Base-by-base conservation (phyloP, 2,888 invertebrate species). In the Blastobasis adustella region DNA sequence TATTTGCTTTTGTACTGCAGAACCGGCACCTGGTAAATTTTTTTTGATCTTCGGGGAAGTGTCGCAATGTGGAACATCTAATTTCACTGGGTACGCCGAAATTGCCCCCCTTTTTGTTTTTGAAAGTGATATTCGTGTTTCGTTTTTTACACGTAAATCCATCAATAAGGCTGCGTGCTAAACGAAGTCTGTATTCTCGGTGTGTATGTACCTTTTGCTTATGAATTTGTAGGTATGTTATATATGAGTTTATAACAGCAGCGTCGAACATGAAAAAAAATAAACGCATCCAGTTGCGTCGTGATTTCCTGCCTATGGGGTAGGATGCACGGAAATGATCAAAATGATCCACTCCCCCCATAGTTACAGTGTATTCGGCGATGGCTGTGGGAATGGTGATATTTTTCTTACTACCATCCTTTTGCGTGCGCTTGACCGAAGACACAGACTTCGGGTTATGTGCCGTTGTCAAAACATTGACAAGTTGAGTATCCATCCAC, bases 181-280 rank as follows among this genome's bases (percentile, higher is more conserved):
- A 42, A 37, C 49, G 46, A 38, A 54, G 46, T 37, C 49, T 44
- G 41, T 50, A 54, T 7, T 50, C 54, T 10, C 50, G 9, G 42
- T 54, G 50, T 5, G 45, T 38, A 42, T 40, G 40, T 40, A 40
- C 40, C 40, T 40, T 40, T 40, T 40, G 40, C 8, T 40, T 40
- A 40, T 53, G 53, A 45, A 45, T 49, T 47, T 45, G 45, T 41
- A 43, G 53, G 51, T 56, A 58, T 39, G 54, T 50, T 48, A 58
- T 56, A 41, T 54, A 53, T 9, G 49, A 46, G 45, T 54, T 54
- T 45, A 54, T 54, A 10, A 54, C 43, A 38, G 53, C 48, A 38
- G 55, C 53, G 46, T 55, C 55, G 44, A 53, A 54, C 55, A 51
- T 51, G 46, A 58, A 58, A 42, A 47, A 52, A 10, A 54, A 52